Base-by-base conservation (phyloP, 2,113 vertebrate species). In the Myiopsitta monachus region DNA sequence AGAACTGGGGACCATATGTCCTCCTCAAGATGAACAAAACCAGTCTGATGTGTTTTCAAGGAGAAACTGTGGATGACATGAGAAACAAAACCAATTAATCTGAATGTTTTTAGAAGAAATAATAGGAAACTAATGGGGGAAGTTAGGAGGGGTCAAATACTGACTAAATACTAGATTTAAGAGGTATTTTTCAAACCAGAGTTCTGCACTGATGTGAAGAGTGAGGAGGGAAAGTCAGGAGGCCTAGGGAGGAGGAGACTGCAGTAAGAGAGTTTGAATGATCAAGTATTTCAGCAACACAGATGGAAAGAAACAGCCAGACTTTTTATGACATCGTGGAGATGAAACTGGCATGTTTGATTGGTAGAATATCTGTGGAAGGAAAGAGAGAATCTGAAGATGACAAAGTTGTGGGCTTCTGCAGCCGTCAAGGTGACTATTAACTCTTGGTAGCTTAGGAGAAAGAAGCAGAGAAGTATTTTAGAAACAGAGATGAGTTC, bases 351-450 rank as follows among this genome's bases (percentile, higher is more conserved):
- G 57, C 92, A 80, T 91, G 70, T 54, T 73, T 76, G 89, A 59
- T 82, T 94, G 88, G 66, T 89, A 54, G 91, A 96, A 94, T 81
- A 91, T 94, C 88, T 96, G 96, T 92, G 77, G n/a, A 78, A 95
- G 18, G 27, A 88, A 88, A 79, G 67, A 67, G 70, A 91, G 57
- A 72, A 77, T 43, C 83, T 94, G 57, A 78, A 79, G 59, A 93
- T 2, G 33, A 76, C n/a, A 11, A 87, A 93, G 66, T 85, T 87
- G 74, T 85, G 74, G 92, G 49, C 46, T 86, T 92, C 73, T 76
- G 88, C 69, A 89, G 78, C 28, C 69, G 31, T 16, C 55, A 76
- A 92, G 77, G 67, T 90, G 61, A 41, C 88, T 94, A 33, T 46
- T 91, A 91, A 76, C 91, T 85, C 66, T 62, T 92, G 33, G 27